Percentiles rank a stretch among this genome's conserved stretches.
phyloP scores from a whole-genome alignment of 2,113 vertebrate genomes.

The Scalopus aquaticus region DNA sequence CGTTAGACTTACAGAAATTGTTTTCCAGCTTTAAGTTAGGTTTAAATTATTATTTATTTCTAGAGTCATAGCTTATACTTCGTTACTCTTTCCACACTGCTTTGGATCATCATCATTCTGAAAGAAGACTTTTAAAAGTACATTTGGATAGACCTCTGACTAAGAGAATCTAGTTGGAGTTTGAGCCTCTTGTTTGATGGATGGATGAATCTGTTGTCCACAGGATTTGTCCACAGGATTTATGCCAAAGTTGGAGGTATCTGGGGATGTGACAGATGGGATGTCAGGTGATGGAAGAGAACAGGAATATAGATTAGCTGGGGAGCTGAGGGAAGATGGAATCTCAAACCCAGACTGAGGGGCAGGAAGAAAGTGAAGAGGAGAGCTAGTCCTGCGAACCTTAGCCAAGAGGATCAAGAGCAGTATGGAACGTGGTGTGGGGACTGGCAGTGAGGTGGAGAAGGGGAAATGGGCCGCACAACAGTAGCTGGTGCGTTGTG shows the following conservation, averaged over 20 bases:
- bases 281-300: not conserved
- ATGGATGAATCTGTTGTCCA: not conserved
- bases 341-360: not conserved
- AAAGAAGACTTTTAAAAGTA: slow-evolving; percentile 38
- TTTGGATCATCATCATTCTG: slow-evolving; percentile 18
- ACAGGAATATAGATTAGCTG: not conserved
- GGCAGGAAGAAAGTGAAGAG: not conserved
- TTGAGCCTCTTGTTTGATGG: slow-evolving; percentile 22
- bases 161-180: slow-evolving; percentile 18
- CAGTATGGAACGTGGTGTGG: not conserved
- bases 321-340: not conserved
- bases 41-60: slow-evolving; percentile 40
- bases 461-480: not conserved
- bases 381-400: not conserved
- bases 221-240: not conserved
- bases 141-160: not conserved
- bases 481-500: not conserved
- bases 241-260: not conserved
- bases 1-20: slow-evolving; percentile 42
- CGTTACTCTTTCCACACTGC: not conserved
- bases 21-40: slow-evolving; percentile 39
- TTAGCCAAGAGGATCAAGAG: not conserved
- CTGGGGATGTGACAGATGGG: not conserved
- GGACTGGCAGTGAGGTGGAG: not conserved
- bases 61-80: not conserved